A percentile compares a stretch with the other conserved stretches of the same genome.
phyloP scores from a whole-genome alignment of 2,113 vertebrate species.

The Hydrolagus affinis region DNA sequence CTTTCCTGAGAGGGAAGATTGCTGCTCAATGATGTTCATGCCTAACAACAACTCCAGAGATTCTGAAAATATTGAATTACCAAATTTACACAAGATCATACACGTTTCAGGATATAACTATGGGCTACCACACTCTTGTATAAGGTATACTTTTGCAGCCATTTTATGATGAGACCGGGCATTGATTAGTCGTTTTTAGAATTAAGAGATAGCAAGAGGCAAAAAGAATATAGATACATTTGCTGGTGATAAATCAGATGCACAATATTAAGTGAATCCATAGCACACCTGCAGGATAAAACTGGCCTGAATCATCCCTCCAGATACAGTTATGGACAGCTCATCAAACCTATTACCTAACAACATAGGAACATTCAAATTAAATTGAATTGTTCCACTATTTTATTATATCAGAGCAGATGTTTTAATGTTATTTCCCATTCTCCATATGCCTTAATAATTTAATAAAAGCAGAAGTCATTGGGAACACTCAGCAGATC shows the following conservation, averaged over 20 bases:
- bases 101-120: slow-evolving; percentile 72
- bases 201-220: not conserved
- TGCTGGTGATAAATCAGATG: not conserved
- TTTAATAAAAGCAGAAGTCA: too few relatives aligned
- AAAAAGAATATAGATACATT: not conserved
- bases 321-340: not conserved
- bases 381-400: too few relatives aligned
- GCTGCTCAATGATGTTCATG: slow-evolving; percentile 35
- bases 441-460: too few relatives aligned
- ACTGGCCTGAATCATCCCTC: too few relatives aligned
- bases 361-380: too few relatives aligned
- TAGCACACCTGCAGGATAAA: too few relatives aligned
- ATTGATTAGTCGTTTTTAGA: not conserved
- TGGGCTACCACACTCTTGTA: slow-evolving; percentile 62
- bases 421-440: too few relatives aligned
- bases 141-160: slow-evolving; percentile 49
- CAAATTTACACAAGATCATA: slow-evolving; percentile 60
- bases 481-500: too few relatives aligned
- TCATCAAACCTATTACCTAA: not conserved
- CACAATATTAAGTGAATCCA: not conserved
- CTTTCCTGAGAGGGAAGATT: slow-evolving; percentile 39
- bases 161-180: not conserved
- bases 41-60: slow-evolving; percentile 45
- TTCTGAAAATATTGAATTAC: slow-evolving; percentile 45
- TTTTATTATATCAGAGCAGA: too few relatives aligned